Percentiles rank a stretch among this genome's conserved stretches.
Evolutionary conservation across 2,113 vertebrate species (phyloP).

Genomic region (Sialia sialis): DNA sequence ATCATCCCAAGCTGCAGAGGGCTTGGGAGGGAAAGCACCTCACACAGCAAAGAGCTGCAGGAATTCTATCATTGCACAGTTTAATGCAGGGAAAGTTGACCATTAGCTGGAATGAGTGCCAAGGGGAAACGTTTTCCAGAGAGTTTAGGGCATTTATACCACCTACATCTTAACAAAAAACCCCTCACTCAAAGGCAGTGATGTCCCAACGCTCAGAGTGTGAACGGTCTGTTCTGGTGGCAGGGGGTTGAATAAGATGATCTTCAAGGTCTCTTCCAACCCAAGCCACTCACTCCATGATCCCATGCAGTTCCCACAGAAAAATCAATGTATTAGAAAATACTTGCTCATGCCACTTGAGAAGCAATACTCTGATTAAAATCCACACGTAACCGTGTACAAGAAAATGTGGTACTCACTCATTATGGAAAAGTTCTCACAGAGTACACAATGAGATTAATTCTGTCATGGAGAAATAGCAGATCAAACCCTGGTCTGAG

Average conservation of each 20-base stretch:
- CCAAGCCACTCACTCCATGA: not conserved
- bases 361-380: not conserved
- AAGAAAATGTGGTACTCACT: not conserved
- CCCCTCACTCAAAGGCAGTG: not conserved
- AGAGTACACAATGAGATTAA: not conserved
- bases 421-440: not conserved
- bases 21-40: not conserved
- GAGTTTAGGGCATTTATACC: not conserved
- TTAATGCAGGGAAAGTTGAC: not conserved
- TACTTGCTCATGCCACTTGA: not conserved
- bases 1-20: not conserved
- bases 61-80: not conserved
- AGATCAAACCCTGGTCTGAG: not conserved
- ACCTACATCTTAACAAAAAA: not conserved
- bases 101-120: not conserved
- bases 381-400: not conserved
- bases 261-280: not conserved
- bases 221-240: not conserved
- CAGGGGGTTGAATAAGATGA: not conserved
- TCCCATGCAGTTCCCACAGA: not conserved
- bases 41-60: not conserved
- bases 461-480: not conserved
- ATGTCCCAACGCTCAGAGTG: not conserved
- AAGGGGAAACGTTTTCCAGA: conserved; percentile 13
- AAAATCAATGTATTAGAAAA: not conserved